Base-by-base conservation (phyloP, 1,140 invertebrate species). In the Drosophila lacertosa region DNA sequence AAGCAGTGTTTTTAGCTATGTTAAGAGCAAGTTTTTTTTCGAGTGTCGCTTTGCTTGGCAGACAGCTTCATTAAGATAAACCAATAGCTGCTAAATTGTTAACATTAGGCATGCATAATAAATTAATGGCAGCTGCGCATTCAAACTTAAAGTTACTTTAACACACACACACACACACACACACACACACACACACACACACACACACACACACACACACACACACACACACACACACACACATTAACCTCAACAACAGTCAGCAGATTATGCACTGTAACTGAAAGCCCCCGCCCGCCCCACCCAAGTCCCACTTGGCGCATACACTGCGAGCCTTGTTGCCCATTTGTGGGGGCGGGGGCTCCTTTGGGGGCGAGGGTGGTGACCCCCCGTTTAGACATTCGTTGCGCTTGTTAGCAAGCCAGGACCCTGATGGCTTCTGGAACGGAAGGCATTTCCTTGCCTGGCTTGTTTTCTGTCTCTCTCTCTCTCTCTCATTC, bases 51-150 rank as follows among this genome's bases (percentile, higher is more conserved):
- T 26, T 26, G 22, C 11, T 15, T 29, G 67, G 70, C 82, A 88
- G 77, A 88, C 82, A 74, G 82, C 82, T 88, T 88, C 82, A 88
- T 88, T 88, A 88, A 82, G 82, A 88, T 88, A 88, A 88, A 88
- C 82, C 82, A 88, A 88, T 88, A 88, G 82, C 77, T 88, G 82
- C 83, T 88, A 88, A 88, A 88, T 88, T 88, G 82, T 88, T 88
- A 88, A 88, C 82, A 88, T 88, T 88, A 78, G 58, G 82, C 82
- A 88, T 88, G 72, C 77, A 88, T 88, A 88, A 88, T 88, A 74
- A 88, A 88, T 88, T 82, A 82, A 84, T 73, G 73, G 60, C 74
- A 32, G 48, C 59, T 48, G 59, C 47, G 59, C 42, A 57, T 45
- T 42, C 45, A 70, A 79, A 81, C 79, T 88, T 88, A 66, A 88